A percentile compares a stretch with the other conserved stretches of the same genome.
Conservation (phyloP, 2,888 invertebrate genomes). For the Neocrepidodera transversa region DNA sequence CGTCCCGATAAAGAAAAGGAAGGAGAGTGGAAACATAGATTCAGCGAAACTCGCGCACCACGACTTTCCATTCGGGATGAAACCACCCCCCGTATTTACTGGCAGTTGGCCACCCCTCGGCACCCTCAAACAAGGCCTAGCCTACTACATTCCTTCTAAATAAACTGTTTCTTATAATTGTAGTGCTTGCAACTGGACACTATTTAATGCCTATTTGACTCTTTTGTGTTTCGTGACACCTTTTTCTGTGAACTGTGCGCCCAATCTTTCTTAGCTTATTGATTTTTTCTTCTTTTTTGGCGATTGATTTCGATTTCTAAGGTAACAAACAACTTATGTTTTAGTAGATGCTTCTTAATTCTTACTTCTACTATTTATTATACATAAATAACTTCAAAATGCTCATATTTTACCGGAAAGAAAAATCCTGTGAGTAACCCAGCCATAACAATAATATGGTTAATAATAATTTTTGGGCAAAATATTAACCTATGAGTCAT, state of each 20-base stretch:
- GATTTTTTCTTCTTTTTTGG: conserved; percentile 47
- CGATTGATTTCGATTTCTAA: conserved; percentile 44
- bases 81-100: conserved; percentile 51
- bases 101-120: conserved; percentile 51
- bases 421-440: not conserved
- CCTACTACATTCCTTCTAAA: conserved; percentile 42
- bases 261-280: conserved; percentile 43
- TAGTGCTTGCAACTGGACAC: conserved; percentile 38
- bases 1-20: conserved; percentile 31
- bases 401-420: no score
- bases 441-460: not conserved
- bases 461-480: not conserved
- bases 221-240: conserved; percentile 38
- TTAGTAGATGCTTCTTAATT: conserved; percentile 26
- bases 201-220: conserved; percentile 35
- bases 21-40: conserved; percentile 21
- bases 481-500: not conserved
- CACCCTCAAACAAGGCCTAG: conserved; percentile 41
- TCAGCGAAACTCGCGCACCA: conserved; percentile 39
- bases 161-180: conserved; percentile 39
- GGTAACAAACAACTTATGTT: conserved; percentile 38
- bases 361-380: no score
- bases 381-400: no score
- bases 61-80: conserved; percentile 36
- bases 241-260: conserved; percentile 44